Evolutionary conservation across 2,113 vertebrate species (phyloP), one percentile per base, ranked within the genome.

Genomic region (Phalacrocorax brasilianus): DNA sequence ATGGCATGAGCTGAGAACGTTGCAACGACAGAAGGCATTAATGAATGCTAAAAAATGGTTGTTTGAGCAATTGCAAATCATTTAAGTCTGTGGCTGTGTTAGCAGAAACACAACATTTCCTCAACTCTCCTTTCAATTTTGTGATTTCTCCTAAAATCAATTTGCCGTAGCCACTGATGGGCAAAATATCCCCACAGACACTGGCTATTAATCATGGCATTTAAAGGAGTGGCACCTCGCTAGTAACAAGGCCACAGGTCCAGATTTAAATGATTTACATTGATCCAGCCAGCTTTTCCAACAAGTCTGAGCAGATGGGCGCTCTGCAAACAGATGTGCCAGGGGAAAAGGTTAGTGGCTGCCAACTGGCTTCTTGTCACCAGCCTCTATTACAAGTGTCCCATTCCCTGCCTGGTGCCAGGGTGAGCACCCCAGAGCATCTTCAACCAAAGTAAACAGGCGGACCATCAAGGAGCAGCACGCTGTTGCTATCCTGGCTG

Each of bases 1-100:
- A 27, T 5, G 5, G 68, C 20, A 9, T 5, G 56, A 65, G 35
- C 33, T 0, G 0, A 38, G 32, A 68, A 47, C 0, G 0, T 1
- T 58, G 47, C 30, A 71, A n/a, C 9, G 44, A 61, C 5, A 0
- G 44, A 72, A 85, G 49, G 30, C 32, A 56, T 24, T 61, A 85
- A 72, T 0, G 3, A 88, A 77, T 12, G 16, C n/a, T 61, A 67
- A 89, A 88, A 89, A 92, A 38, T 0, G 0, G 19, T 19, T 9
- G 30, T 17, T 40, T 58, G 38, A 86, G 50, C 83, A 72, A 72
- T 17, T 79, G 22, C 49, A 62, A 89, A 95, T 38, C 8, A 1
- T 70, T 68, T 30, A 52, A 55, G 40, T 33, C 53, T 44, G 56
- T 24, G 16, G 35, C 26, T 79, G 30, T 0, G 0, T 68, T 87